Evolutionary conservation across 2,888 invertebrate genomes (phyloP).

Genomic region (Gnatocerus cornutus): DNA sequence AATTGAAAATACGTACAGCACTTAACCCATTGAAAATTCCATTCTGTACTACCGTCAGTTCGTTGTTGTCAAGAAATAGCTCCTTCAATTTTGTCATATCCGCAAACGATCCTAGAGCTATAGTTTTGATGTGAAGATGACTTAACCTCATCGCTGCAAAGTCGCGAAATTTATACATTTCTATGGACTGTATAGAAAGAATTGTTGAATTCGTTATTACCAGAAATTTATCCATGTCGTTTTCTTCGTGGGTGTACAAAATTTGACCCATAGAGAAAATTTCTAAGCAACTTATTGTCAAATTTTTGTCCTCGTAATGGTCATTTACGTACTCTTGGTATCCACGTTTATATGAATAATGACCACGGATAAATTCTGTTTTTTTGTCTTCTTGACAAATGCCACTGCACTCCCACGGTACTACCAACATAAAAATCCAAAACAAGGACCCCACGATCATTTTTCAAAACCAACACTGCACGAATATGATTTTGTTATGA

Average conservation of each 20-base stretch:
- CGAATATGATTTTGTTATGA: neutral
- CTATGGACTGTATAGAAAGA: neutral
- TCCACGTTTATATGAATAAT: neutral
- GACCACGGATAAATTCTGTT: neutral
- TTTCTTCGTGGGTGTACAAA: neutral
- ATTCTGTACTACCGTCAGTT: constrained; percentile 7
- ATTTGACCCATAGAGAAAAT: too few species aligned
- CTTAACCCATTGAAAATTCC: constrained; percentile 6
- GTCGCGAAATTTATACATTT: neutral
- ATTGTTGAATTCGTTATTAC: constrained; percentile 12
- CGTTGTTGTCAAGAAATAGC: constrained; percentile 12
- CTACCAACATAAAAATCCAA: too few species aligned
- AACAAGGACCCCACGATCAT: too few species aligned
- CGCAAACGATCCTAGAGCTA: constrained; percentile 9
- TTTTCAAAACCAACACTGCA: too few species aligned
- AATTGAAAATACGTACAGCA: constrained; percentile 11
- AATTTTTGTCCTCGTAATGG: too few species aligned
- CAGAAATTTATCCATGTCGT: neutral
- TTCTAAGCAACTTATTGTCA: too few species aligned
- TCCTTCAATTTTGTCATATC: neutral
- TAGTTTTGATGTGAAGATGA: neutral
- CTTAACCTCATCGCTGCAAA: neutral
- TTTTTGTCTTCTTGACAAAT: neutral
- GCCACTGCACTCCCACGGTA: neutral
- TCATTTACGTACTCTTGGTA: neutral